phyloP scores from a whole-genome alignment of 2,113 vertebrate species.

The Ptilonorhynchus violaceus region DNA sequence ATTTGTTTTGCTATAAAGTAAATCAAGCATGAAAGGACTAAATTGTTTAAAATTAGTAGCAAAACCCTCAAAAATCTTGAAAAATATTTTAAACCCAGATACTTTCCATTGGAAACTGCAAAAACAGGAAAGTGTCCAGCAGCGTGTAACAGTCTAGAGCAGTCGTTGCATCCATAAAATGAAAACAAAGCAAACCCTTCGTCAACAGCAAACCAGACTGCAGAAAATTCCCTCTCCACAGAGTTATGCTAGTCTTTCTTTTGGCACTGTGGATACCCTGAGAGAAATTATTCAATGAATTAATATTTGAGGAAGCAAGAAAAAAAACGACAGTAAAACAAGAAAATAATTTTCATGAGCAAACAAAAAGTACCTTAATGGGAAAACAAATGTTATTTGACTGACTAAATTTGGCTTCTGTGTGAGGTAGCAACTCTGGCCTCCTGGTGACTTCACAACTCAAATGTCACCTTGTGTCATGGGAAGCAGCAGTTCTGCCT shows the following conservation, averaged over 20 bases:
- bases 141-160: background rate
- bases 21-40: background rate
- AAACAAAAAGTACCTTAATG: background rate
- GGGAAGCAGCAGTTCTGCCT: background rate
- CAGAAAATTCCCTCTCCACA: background rate
- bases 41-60: background rate
- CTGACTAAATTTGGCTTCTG: background rate
- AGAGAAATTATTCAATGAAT: background rate
- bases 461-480: background rate
- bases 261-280: background rate
- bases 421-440: background rate
- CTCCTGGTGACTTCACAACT: background rate
- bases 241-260: background rate
- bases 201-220: background rate
- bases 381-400: background rate
- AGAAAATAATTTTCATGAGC: background rate
- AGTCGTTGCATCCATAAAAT: background rate
- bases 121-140: background rate
- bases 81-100: background rate
- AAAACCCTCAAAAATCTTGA: background rate
- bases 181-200: background rate
- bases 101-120: background rate
- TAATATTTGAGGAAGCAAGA: conserved; percentile 8
- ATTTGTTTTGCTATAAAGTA: background rate
- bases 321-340: background rate